Evolutionary conservation across 64 coral and sea anemone genomes (phyloP).

Genomic region (Trachythela sp.): DNA sequence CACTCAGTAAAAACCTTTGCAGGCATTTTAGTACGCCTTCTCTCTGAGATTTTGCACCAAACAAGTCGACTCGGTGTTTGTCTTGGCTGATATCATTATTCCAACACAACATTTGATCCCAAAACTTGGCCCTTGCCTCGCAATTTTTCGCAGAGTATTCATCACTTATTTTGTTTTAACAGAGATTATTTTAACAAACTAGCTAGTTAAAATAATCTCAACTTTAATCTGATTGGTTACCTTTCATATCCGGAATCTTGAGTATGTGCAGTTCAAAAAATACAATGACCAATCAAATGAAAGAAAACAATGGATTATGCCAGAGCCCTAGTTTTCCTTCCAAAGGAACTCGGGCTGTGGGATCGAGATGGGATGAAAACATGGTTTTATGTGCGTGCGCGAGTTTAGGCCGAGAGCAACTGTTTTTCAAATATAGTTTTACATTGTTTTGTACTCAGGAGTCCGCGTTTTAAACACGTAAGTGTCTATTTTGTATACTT

Average conservation of each 20-base stretch:
- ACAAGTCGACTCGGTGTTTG: constrained; percentile 35
- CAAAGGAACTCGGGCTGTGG: background rate
- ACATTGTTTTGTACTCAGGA: too few species aligned
- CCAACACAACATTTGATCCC: constrained; percentile 28
- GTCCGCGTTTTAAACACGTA: too few species aligned
- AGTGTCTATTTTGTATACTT: too few species aligned
- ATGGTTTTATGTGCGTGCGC: too few species aligned
- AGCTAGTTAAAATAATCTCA: background rate
- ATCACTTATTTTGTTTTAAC: background rate
- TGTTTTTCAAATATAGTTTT: too few species aligned
- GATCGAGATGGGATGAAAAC: too few species aligned
- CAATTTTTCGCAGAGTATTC: background rate
- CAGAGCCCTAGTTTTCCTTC: background rate
- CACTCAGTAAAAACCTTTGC: constrained; percentile 13
- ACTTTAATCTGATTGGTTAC: background rate
- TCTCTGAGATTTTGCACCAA: constrained; percentile 32
- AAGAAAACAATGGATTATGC: background rate
- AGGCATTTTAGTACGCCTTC: constrained; percentile 20
- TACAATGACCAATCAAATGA: background rate
- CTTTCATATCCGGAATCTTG: background rate
- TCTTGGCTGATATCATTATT: background rate
- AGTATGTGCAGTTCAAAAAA: background rate
- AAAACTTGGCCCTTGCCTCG: background rate
- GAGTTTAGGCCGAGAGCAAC: too few species aligned
- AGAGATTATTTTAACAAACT: background rate